Percentiles rank a stretch among this genome's conserved stretches.
Conservation (phyloP, 2,113 vertebrate species). For the Callorhinus ursinus region DNA sequence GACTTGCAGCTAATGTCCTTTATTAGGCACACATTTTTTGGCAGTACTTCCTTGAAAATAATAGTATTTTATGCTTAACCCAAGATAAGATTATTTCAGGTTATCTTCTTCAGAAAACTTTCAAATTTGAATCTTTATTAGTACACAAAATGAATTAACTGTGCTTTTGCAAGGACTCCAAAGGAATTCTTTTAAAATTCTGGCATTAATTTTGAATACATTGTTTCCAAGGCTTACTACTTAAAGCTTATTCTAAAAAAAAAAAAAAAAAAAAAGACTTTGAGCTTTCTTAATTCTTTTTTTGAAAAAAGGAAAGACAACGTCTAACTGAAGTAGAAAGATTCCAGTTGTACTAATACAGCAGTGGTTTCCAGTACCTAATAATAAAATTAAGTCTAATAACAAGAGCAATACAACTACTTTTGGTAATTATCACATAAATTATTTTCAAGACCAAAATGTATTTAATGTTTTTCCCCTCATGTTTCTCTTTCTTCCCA, state of each 20-base stretch:
- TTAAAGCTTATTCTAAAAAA: not conserved
- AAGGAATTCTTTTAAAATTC: not conserved
- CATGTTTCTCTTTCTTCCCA: not conserved
- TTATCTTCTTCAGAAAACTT: slow-evolving; percentile 48
- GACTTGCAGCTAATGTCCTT: not conserved
- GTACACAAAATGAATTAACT: slow-evolving; percentile 5
- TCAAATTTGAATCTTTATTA: slow-evolving; percentile 22
- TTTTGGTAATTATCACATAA: not conserved
- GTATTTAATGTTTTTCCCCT: not conserved
- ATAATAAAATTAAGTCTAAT: not conserved
- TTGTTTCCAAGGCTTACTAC: not conserved
- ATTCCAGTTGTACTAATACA: not conserved
- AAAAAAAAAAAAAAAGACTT: not conserved
- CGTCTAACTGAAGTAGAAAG: not conserved
- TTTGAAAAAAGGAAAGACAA: not conserved
- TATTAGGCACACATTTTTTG: not conserved
- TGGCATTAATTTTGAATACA: slow-evolving; percentile 19
- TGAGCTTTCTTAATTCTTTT: not conserved
- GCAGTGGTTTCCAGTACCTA: not conserved
- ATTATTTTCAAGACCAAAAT: not conserved
- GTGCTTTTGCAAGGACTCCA: not conserved
- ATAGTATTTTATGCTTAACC: not conserved
- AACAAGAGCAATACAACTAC: not conserved
- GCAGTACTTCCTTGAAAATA: not conserved
- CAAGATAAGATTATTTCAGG: slow-evolving; percentile 21